These are phyloP conservation scores for Myrmecobius fasciatus DNA, from an alignment of 2,113 vertebrate genomes.

Conservation along the genomic window DNA sequence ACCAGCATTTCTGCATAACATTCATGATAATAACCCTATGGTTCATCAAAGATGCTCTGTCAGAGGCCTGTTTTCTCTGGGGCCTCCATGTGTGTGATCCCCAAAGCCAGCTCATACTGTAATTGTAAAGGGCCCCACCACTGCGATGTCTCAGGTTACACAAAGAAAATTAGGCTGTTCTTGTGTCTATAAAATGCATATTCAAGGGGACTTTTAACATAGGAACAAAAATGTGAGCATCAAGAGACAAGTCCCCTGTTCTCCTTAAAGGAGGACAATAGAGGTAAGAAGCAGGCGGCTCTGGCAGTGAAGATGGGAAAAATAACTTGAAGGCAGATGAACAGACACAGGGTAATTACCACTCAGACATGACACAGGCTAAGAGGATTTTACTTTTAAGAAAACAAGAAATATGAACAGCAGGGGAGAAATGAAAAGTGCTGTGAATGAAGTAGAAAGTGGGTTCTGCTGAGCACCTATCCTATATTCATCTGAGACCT, in stretches of 20 bases:
- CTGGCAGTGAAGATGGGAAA: slow-evolving; percentile 73
- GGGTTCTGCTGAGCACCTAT: not conserved
- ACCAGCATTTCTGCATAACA: slow-evolving; percentile 68
- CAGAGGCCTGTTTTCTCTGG: slow-evolving; percentile 70
- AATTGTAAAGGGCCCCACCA: slow-evolving; percentile 77
- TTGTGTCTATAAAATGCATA: slow-evolving; percentile 79
- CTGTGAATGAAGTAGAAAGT: not conserved
- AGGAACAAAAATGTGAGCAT: slow-evolving; percentile 71
- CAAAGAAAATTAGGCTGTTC: slow-evolving; percentile 80
- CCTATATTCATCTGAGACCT: not conserved
- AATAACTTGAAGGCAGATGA: slow-evolving; percentile 72
- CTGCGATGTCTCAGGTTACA: slow-evolving; percentile 79
- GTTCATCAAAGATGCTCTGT: slow-evolving; percentile 81
- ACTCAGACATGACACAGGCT: slow-evolving; percentile 66
- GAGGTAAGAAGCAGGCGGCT: slow-evolving; percentile 71
- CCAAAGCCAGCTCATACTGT: slow-evolving; percentile 75
- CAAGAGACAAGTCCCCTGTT: slow-evolving; percentile 67
- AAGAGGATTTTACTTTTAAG: slow-evolving; percentile 72
- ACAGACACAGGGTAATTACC: slow-evolving; percentile 76
- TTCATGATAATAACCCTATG: slow-evolving; percentile 76
- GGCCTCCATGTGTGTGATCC: slow-evolving; percentile 76
- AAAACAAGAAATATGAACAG: slow-evolving; percentile 62
- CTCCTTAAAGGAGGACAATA: slow-evolving; percentile 71
- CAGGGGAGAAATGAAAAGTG: not conserved
- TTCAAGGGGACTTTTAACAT: slow-evolving; percentile 79